Conservation (phyloP, 2,797 vertebrate genomes). For the Erpetoichthys calabaricus region DNA sequence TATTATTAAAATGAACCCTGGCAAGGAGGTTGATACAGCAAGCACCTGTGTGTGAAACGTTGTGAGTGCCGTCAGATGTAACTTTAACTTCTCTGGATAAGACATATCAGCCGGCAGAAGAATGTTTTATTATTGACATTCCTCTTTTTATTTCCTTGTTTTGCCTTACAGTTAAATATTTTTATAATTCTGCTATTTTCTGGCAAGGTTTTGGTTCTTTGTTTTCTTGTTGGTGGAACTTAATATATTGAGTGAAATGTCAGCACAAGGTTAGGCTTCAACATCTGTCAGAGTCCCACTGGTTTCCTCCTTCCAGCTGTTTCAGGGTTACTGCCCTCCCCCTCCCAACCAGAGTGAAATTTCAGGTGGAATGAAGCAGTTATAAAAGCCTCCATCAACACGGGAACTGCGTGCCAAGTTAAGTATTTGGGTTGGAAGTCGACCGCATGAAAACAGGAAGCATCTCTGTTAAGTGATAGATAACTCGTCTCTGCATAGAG, state of each 20-base stretch:
- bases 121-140: too few relatives aligned
- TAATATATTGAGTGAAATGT: slow-evolving; percentile 9
- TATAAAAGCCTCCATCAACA: slow-evolving; percentile 63
- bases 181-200: background rate
- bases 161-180: too few relatives aligned
- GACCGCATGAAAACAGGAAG: slow-evolving; percentile 82
- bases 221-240: slow-evolving; percentile 3
- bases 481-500: slow-evolving; percentile 57
- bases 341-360: slow-evolving; percentile 34
- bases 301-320: slow-evolving; percentile 35
- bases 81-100: too few relatives aligned
- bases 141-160: too few relatives aligned
- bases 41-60: too few relatives aligned
- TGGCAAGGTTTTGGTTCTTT: background rate
- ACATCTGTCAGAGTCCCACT: slow-evolving; percentile 35
- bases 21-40: too few relatives aligned
- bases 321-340: slow-evolving; percentile 18
- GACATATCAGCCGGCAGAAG: too few relatives aligned
- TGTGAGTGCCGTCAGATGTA: too few relatives aligned
- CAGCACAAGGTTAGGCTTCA: slow-evolving; percentile 31
- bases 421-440: slow-evolving; percentile 69
- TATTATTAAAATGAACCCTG: too few relatives aligned
- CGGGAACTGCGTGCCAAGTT: slow-evolving; percentile 56
- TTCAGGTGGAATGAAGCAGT: slow-evolving; percentile 60
- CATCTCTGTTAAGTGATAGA: slow-evolving; percentile 77